Base-by-base conservation (phyloP, 1,140 invertebrate genomes). In the Zaprionus nigranus region DNA sequence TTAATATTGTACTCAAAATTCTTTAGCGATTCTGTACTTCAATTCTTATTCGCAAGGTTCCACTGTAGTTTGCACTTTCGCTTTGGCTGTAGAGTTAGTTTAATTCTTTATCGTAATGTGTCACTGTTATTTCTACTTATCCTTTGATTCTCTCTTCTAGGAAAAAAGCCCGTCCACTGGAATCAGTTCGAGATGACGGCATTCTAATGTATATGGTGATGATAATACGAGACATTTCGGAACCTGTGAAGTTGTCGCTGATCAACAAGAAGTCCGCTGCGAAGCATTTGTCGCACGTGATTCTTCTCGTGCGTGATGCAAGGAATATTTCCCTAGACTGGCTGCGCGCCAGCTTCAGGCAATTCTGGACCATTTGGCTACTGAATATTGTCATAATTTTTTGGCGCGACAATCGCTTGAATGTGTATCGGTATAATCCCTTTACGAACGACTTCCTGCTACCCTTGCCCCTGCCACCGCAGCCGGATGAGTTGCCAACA, bases 121-220 rank as follows among this genome's bases (percentile, higher is more conserved):
- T 40, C 15, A 43, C n/a, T 7, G 2, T n/a, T 43, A 5, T 43
- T 17, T 43, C 6, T 6, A n/a, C 15, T 43, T 43, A 17, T 7
- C 5, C n/a, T 17, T 43, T 43, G 5, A 1, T 43, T 43, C 5
- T 54, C 2, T 56, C 2, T 24, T 11, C 3, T 40, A 92, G 91
- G 30, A 90, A 81, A n/a, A 78, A 83, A 53, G 72, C 53, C n/a
- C 58, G 57, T 24, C 70, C 59, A 0, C 56, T 66, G n/a, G 80
- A 92, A 53, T 74, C 76, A 0, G 79, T 92, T 15, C 79, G 84
- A 24, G 90, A 92, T 34, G 91, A 92, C 53, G 91, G 91, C 2
- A 81, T 91, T 20, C 51, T 90, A 9, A 85, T 92, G 82, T 88
- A 91, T 53, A 77, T 92, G 76, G 75, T 92, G 3, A 91, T 92